Evolutionary conservation across 1,140 invertebrate species (phyloP).

Genomic region (Acromyrmex heyeri): DNA sequence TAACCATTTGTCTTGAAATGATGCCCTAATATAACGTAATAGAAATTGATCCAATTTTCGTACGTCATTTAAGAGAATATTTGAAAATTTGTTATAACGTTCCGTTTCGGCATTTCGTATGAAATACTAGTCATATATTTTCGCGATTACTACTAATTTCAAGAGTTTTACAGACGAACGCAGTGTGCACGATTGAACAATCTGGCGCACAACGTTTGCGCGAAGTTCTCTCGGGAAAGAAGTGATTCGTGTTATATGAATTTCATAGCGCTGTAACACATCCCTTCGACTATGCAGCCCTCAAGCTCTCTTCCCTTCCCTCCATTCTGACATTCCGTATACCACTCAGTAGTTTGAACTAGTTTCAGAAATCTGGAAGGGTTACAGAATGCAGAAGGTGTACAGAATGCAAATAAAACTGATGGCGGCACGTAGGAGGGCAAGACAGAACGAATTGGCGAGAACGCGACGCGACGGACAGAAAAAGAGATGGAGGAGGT

Average conservation of each 20-base stretch:
- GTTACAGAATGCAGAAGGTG: slow-evolving; percentile 30
- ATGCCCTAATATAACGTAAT: slow-evolving; percentile 13
- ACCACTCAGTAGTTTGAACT: slow-evolving; percentile 79
- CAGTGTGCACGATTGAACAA: slow-evolving; percentile 25
- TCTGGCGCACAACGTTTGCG: neutral
- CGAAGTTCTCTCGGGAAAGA: slow-evolving; percentile 37
- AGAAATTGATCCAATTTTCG: slow-evolving; percentile 44
- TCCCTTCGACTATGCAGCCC: slow-evolving; percentile 7
- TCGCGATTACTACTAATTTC: slow-evolving; percentile 27
- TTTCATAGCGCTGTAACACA: slow-evolving; percentile 66
- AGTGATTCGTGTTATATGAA: slow-evolving; percentile 76
- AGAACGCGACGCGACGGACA: neutral
- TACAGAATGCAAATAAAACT: slow-evolving; percentile 81
- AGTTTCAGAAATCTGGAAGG: slow-evolving; percentile 78
- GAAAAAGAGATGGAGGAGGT: slow-evolving; percentile 8
- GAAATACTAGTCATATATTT: slow-evolving; percentile 2
- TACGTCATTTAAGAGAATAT: neutral
- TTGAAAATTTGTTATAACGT: neutral
- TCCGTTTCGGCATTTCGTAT: neutral
- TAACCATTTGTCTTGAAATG: slow-evolving; percentile 27
- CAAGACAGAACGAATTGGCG: slow-evolving; percentile 48
- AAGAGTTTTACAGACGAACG: slow-evolving; percentile 12
- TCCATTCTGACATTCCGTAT: slow-evolving; percentile 59
- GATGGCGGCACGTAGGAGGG: slow-evolving; percentile 15
- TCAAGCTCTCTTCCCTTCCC: slow-evolving; percentile 4